Percentiles rank a stretch among this genome's conserved stretches.
Conservation (phyloP, 2,888 invertebrate genomes). For the Malthinus seriepunctatus region DNA sequence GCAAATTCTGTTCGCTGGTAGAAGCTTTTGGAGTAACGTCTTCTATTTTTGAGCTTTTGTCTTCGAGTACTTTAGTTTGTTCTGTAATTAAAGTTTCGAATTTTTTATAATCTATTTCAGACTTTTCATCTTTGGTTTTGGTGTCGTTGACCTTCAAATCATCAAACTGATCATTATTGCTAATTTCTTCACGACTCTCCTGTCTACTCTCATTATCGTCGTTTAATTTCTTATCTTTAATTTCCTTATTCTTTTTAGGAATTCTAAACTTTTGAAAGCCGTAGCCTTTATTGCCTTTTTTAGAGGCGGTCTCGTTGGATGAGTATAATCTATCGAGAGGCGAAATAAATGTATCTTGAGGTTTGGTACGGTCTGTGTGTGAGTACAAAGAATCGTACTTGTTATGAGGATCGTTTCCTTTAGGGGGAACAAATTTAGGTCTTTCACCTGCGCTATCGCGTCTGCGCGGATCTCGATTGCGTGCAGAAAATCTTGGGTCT, state of each 20-base stretch:
- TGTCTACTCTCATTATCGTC: too few relatives aligned
- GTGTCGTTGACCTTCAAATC: slow-evolving; percentile 4
- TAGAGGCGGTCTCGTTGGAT: slow-evolving; percentile 46
- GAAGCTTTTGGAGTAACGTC: slow-evolving; percentile 13
- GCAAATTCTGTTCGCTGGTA: slow-evolving; percentile 39
- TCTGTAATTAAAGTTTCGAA: background rate
- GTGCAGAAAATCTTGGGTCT: slow-evolving; percentile 10
- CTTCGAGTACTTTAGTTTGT: background rate
- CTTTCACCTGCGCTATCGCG: slow-evolving; percentile 8
- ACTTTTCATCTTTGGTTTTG: slow-evolving; percentile 2
- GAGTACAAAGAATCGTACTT: slow-evolving; percentile 33
- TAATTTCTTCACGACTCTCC: background rate
- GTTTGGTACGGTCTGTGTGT: slow-evolving; percentile 21
- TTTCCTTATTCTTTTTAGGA: slow-evolving; percentile 55
- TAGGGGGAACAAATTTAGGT: background rate
- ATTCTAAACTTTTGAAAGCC: slow-evolving; percentile 60
- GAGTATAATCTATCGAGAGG: slow-evolving; percentile 58
- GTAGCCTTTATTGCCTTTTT: slow-evolving; percentile 54
- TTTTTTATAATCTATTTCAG: background rate
- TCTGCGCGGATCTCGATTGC: slow-evolving; percentile 30
- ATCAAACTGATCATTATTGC: slow-evolving; percentile 2
- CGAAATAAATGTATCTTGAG: slow-evolving; percentile 52
- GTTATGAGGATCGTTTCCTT: slow-evolving; percentile 10
- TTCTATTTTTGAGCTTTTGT: slow-evolving; percentile 18
- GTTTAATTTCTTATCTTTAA: slow-evolving; percentile 4